These are phyloP conservation scores for Meta bourneti DNA, from an alignment of 2,888 invertebrate genomes.

Conservation along the genomic window DNA sequence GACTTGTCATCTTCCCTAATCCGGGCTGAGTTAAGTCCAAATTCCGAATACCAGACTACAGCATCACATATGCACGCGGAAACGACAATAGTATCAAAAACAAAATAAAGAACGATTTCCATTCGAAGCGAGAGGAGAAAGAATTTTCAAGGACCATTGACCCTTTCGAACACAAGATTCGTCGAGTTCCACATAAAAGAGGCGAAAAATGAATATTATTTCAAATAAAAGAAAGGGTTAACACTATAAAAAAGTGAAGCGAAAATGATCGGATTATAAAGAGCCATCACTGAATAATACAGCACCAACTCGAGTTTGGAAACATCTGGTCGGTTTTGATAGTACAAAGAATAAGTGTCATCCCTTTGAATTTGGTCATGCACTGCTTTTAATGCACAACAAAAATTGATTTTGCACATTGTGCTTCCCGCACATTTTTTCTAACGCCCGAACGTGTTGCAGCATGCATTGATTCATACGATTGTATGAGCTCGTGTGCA, in stretches of 20 bases:
- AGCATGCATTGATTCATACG: slow-evolving; percentile 39
- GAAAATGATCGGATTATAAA: background rate
- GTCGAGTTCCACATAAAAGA: background rate
- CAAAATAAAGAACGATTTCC: slow-evolving; percentile 7
- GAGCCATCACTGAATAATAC: background rate
- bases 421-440: slow-evolving; percentile 1
- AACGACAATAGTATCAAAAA: slow-evolving; percentile 1
- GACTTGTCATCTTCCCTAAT: background rate
- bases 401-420: slow-evolving; percentile 4
- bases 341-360: slow-evolving; percentile 41
- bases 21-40: background rate
- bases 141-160: slow-evolving; percentile 52
- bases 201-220: background rate
- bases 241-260: slow-evolving; percentile 19
- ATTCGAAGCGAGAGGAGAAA: background rate
- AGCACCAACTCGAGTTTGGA: background rate
- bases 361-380: slow-evolving; percentile 1
- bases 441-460: background rate
- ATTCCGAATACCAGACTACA: background rate
- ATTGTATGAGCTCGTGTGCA: background rate
- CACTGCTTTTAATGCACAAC: background rate
- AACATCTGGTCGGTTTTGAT: slow-evolving; percentile 56
- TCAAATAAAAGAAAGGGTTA: background rate
- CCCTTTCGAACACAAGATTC: slow-evolving; percentile 20
- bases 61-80: background rate